phyloP scores from a whole-genome alignment of 2,797 vertebrate genomes.

The Manis crassicaudata region DNA sequence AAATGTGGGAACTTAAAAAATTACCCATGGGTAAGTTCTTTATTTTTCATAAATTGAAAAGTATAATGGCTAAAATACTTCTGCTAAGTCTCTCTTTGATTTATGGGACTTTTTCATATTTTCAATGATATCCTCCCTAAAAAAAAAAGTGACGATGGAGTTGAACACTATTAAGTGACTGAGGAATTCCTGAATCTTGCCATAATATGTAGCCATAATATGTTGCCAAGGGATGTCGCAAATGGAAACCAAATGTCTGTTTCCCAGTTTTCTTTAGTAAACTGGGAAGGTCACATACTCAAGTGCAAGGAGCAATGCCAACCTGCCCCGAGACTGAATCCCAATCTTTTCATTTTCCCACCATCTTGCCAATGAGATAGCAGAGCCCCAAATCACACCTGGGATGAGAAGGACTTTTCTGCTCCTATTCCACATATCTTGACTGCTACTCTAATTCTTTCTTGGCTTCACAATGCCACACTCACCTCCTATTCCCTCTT shows the following conservation, averaged over 20 bases:
- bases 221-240: neutral
- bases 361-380: neutral
- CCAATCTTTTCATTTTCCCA: neutral
- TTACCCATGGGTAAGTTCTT: neutral
- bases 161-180: neutral
- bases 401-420: neutral
- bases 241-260: neutral
- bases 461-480: neutral
- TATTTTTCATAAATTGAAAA: constrained; percentile 21
- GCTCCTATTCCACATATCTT: neutral
- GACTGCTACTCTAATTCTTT: neutral
- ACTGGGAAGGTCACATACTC: neutral
- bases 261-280: neutral
- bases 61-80: neutral
- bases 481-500: neutral
- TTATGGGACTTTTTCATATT: neutral
- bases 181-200: neutral
- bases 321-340: neutral
- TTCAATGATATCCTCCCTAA: neutral
- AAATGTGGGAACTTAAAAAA: neutral
- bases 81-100: neutral
- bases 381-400: neutral
- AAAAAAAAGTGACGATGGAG: neutral
- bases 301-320: neutral
- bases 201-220: neutral